These are phyloP conservation scores for Conus betulinus DNA, from an alignment of 1,140 invertebrate species.

Conservation along the genomic window DNA sequence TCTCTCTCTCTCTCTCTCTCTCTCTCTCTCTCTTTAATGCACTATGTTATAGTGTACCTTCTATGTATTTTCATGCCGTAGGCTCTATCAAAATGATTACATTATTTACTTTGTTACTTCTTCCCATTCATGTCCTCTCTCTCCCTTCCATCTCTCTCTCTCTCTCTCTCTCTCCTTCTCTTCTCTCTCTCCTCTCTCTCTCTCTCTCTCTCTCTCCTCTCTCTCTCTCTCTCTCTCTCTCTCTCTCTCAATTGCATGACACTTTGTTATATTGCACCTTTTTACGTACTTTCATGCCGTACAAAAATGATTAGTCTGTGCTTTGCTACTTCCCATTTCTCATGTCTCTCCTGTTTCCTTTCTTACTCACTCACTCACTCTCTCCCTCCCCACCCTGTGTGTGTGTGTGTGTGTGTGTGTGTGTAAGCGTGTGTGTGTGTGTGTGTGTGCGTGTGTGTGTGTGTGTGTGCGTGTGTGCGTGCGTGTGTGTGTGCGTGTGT, in stretches of 20 bases:
- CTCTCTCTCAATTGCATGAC: not conserved
- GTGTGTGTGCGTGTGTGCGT: not conserved
- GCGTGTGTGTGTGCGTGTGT: conserved; percentile 15
- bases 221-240: conserved; percentile 26
- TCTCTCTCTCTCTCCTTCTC: conserved; percentile 19
- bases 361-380: too few relatives aligned
- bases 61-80: too few relatives aligned
- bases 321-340: too few relatives aligned
- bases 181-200: not conserved
- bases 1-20: too few relatives aligned
- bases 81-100: too few relatives aligned
- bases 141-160: conserved; percentile 18
- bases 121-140: not conserved
- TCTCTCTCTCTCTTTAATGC: too few relatives aligned
- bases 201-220: not conserved
- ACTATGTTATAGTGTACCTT: too few relatives aligned
- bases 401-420: not conserved
- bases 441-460: not conserved
- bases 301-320: too few relatives aligned
- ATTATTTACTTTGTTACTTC: too few relatives aligned
- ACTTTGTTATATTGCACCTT: not conserved
- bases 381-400: too few relatives aligned
- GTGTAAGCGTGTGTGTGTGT: not conserved
- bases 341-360: too few relatives aligned
- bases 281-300: not conserved